Percentiles rank a stretch among this genome's conserved stretches.
Conservation (phyloP, 2,888 invertebrate genomes). For the Tenodera sinensis region DNA sequence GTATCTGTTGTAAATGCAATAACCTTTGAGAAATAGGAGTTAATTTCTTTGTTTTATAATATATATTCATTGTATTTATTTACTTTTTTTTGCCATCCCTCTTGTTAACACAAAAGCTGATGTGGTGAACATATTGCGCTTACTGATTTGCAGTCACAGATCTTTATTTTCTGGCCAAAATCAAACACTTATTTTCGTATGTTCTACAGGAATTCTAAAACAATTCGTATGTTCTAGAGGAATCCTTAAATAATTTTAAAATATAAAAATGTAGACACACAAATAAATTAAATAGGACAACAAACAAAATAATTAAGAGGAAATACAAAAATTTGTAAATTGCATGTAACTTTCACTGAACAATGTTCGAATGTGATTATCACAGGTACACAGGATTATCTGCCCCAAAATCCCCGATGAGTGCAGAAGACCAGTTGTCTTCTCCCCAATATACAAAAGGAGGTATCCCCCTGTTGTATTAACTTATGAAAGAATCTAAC, state of each 20-base stretch:
- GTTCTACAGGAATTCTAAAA: not conserved
- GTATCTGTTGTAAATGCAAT: slow-evolving; percentile 31
- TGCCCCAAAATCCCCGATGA: not conserved
- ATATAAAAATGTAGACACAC: slow-evolving; percentile 5
- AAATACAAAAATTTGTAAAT: slow-evolving; percentile 4
- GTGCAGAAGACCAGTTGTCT: not conserved
- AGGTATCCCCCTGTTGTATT: not conserved
- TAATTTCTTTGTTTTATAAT: not conserved
- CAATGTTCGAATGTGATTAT: slow-evolving; percentile 28
- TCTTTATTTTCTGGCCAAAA: slow-evolving; percentile 7
- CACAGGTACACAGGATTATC: slow-evolving; percentile 32
- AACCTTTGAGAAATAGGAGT: slow-evolving; percentile 25
- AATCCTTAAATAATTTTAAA: not conserved
- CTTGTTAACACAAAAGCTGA: slow-evolving; percentile 24
- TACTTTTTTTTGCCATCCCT: slow-evolving; percentile 28
- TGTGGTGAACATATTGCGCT: slow-evolving; percentile 20
- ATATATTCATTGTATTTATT: not conserved
- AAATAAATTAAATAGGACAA: slow-evolving; percentile 16
- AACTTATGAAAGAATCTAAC: not conserved
- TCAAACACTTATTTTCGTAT: not conserved
- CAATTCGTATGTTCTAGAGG: not conserved
- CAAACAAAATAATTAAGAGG: slow-evolving; percentile 9
- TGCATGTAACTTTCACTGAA: slow-evolving; percentile 15
- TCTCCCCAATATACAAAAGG: slow-evolving; percentile 9
- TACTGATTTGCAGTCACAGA: slow-evolving; percentile 32